phyloP scores from a whole-genome alignment of 2,888 invertebrate species.

The Scrobipalpa costella region DNA sequence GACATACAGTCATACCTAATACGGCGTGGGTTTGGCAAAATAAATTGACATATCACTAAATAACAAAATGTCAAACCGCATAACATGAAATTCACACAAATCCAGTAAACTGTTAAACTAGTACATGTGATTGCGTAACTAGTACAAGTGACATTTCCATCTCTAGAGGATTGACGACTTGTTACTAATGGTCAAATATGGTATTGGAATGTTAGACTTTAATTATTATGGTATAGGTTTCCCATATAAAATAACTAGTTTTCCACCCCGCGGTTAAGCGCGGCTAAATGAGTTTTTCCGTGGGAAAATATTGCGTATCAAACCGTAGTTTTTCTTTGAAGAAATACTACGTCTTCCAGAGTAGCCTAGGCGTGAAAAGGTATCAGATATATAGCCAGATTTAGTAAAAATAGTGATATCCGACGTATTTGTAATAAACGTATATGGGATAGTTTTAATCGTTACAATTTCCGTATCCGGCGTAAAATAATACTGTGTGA shows the following conservation, averaged over 20 bases:
- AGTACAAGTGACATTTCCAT: conserved; percentile 15
- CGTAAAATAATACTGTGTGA: no score
- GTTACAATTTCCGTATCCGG: no score
- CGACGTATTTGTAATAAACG: no score
- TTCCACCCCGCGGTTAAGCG: no score
- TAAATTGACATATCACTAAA: conserved; percentile 14
- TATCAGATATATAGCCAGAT: no score
- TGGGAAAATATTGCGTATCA: no score
- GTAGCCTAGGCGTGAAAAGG: no score
- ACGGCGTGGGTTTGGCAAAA: neutral
- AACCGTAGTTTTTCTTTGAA: no score
- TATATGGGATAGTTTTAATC: no score
- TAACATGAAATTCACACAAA: conserved; percentile 10
- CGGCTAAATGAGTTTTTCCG: no score
- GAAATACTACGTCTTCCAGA: no score
- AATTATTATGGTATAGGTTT: conserved; percentile 16
- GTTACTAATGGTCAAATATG: conserved; percentile 20
- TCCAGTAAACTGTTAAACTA: neutral
- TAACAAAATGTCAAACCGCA: conserved; percentile 10
- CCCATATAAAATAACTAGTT: neutral
- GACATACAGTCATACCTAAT: neutral
- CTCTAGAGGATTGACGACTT: conserved; percentile 17
- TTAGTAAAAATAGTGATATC: no score
- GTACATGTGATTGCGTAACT: conserved; percentile 7
- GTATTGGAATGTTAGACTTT: conserved; percentile 15